phyloP scores from a whole-genome alignment of 2,888 invertebrate genomes.

The Celastrina argiolus region DNA sequence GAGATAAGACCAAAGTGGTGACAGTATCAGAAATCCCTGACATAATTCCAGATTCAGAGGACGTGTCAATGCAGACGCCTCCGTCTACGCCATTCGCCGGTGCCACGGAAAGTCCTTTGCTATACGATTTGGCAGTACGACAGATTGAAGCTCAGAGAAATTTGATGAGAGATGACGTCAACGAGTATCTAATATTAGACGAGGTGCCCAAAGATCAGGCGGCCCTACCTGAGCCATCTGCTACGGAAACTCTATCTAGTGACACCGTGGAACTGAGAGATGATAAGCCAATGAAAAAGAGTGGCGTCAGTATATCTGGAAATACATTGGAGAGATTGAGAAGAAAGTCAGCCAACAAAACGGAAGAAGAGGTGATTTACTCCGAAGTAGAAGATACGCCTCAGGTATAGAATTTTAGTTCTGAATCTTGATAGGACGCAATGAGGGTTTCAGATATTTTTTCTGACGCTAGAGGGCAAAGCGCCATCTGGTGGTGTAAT shows the following conservation, averaged over 20 bases:
- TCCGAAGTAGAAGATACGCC: slow-evolving; percentile 59
- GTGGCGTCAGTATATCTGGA: slow-evolving; percentile 30
- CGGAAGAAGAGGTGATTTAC: slow-evolving; percentile 57
- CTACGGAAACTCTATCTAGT: slow-evolving; percentile 40
- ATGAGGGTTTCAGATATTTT: too few relatives aligned
- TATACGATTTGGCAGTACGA: slow-evolving; percentile 40
- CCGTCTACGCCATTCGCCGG: slow-evolving; percentile 42
- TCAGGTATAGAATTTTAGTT: slow-evolving; percentile 48
- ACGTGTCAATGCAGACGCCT: slow-evolving; percentile 35
- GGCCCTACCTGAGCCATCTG: slow-evolving; percentile 56
- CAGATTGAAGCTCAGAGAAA: slow-evolving; percentile 39
- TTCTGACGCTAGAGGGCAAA: too few relatives aligned
- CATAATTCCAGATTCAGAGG: slow-evolving; percentile 41
- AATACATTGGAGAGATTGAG: slow-evolving; percentile 30
- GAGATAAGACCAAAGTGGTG: slow-evolving; percentile 41
- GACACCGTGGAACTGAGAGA: slow-evolving; percentile 26
- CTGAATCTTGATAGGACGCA: not conserved
- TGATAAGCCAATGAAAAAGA: slow-evolving; percentile 27
- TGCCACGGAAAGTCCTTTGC: slow-evolving; percentile 39
- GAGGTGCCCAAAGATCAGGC: slow-evolving; percentile 53
- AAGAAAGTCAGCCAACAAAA: slow-evolving; percentile 27
- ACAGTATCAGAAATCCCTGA: slow-evolving; percentile 47
- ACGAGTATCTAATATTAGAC: slow-evolving; percentile 56
- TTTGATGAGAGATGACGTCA: slow-evolving; percentile 42
- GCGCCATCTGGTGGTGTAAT: too few relatives aligned